Percentiles rank a stretch among this genome's conserved stretches.
Conservation (phyloP, 2,888 invertebrate species). For the Lacanobia wlatinum region DNA sequence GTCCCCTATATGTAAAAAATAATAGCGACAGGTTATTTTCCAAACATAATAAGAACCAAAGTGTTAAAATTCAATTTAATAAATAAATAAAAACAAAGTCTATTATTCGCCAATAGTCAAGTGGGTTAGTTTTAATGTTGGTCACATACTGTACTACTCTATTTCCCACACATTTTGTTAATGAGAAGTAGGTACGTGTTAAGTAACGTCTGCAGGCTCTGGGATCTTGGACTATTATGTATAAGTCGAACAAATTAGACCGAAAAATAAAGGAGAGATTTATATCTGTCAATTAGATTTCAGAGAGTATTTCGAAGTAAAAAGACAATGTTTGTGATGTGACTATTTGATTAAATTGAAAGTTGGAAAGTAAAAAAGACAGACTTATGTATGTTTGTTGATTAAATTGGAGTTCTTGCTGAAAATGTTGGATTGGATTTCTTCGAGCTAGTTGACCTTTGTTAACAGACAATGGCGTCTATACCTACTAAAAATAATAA, state of each 20-base stretch:
- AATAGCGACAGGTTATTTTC: no score
- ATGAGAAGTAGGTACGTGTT: no score
- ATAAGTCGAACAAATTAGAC: slow-evolving; percentile 52
- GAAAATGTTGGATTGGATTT: slow-evolving; percentile 50
- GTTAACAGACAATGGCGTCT: slow-evolving; percentile 11
- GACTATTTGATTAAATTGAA: slow-evolving; percentile 56
- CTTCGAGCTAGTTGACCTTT: slow-evolving; percentile 25
- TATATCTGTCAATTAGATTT: slow-evolving; percentile 54
- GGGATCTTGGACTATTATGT: slow-evolving; percentile 13
- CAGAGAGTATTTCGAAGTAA: slow-evolving; percentile 28
- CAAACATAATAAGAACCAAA: no score
- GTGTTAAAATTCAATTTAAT: no score
- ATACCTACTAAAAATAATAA: slow-evolving; percentile 19
- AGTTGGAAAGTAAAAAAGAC: slow-evolving; percentile 39
- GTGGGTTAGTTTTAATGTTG: no score
- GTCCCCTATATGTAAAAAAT: no score
- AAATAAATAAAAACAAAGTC: no score
- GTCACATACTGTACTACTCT: no score
- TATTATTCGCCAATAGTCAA: no score
- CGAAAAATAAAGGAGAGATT: slow-evolving; percentile 55
- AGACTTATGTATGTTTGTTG: slow-evolving; percentile 53
- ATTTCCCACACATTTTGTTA: no score
- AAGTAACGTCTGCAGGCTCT: no score
- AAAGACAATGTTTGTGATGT: slow-evolving; percentile 40
- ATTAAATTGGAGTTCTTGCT: slow-evolving; percentile 54